Percentiles rank a stretch among this genome's conserved stretches.
Evolutionary conservation across 37 sponge, comb jelly and placozoan species (phyloP).

Genomic region (Hexactinellida sp.): DNA sequence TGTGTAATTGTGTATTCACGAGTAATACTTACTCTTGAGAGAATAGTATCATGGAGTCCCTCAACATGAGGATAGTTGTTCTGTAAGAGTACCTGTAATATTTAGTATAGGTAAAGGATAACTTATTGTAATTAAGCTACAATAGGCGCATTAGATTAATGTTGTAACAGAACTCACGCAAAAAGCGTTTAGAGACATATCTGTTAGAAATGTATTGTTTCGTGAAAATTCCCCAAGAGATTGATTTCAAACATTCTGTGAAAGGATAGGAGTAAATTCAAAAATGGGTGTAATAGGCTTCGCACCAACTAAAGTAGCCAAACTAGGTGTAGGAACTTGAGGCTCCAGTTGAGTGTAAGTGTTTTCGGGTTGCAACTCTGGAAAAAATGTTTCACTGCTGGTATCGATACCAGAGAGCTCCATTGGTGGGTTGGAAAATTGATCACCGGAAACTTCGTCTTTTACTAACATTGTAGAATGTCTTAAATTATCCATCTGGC

Average conservation of each 20-base stretch:
- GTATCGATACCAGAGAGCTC: background rate
- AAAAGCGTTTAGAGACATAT: too few relatives aligned
- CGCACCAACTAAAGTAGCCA: too few relatives aligned
- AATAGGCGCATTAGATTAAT: too few relatives aligned
- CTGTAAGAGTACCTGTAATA: too few relatives aligned
- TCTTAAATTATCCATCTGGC: background rate
- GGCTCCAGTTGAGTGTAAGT: background rate
- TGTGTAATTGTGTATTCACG: too few relatives aligned
- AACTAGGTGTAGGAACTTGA: background rate
- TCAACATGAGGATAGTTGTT: too few relatives aligned
- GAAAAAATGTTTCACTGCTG: background rate
- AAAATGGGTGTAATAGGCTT: background rate
- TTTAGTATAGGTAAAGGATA: too few relatives aligned
- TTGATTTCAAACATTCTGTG: background rate
- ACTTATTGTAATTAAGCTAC: too few relatives aligned
- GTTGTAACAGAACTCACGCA: too few relatives aligned
- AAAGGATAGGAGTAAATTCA: background rate
- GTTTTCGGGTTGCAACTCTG: background rate
- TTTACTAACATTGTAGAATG: background rate
- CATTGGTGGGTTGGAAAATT: background rate
- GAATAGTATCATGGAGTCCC: too few relatives aligned
- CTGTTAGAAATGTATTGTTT: background rate
- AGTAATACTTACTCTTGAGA: too few relatives aligned
- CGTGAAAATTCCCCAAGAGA: background rate
- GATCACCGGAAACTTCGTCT: background rate